These are phyloP conservation scores for Epinotia demarniana DNA, from an alignment of 2,888 invertebrate species.

Conservation along the genomic window DNA sequence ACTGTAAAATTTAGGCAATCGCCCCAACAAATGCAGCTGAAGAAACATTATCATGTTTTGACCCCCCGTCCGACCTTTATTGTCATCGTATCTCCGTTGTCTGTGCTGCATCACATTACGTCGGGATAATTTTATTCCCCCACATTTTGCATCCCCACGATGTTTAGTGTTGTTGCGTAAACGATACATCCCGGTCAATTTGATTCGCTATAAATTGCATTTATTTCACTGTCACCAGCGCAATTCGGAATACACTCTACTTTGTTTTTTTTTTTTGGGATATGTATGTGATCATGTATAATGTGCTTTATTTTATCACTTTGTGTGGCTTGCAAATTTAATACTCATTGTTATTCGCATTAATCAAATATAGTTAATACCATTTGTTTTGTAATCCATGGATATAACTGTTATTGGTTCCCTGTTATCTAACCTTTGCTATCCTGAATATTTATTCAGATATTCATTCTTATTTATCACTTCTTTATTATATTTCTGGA, in stretches of 20 bases:
- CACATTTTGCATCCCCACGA: constrained; percentile 58
- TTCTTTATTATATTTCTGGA: too few relatives aligned
- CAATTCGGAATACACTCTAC: constrained; percentile 4
- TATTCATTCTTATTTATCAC: too few relatives aligned
- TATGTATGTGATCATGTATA: too few relatives aligned
- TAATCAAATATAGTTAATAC: too few relatives aligned
- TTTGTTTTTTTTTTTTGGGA: too few relatives aligned
- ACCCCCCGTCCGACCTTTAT: constrained; percentile 27
- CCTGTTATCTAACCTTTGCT: too few relatives aligned
- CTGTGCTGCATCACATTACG: constrained; percentile 42
- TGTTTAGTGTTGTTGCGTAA: constrained; percentile 75
- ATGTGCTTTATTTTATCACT: too few relatives aligned
- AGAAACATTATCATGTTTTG: constrained; percentile 27
- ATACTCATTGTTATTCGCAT: too few relatives aligned
- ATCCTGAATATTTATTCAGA: too few relatives aligned
- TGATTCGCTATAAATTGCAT: constrained; percentile 75
- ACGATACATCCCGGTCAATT: constrained; percentile 72
- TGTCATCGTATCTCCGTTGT: constrained; percentile 38
- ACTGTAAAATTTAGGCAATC: background rate
- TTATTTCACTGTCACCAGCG: constrained; percentile 64
- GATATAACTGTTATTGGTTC: too few relatives aligned
- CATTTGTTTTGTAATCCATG: too few relatives aligned
- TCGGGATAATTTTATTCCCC: constrained; percentile 76
- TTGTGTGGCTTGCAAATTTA: too few relatives aligned
- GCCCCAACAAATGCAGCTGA: constrained; percentile 15